These are phyloP conservation scores for Trachymyrmex septentrionalis DNA, from an alignment of 1,140 invertebrate species.

Conservation along the genomic window DNA sequence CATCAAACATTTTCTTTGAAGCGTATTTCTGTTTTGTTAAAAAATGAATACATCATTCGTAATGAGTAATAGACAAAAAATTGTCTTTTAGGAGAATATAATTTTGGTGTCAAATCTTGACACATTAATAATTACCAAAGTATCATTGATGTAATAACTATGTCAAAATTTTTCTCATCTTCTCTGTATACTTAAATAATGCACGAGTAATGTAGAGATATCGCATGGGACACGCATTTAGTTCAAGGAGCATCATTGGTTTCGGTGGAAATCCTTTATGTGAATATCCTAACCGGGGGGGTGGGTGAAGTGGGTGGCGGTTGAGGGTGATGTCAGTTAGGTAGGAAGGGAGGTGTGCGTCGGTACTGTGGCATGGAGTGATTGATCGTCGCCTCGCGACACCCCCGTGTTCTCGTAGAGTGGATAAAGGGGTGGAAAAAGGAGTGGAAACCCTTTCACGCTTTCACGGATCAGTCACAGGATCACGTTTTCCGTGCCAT, in stretches of 20 bases:
- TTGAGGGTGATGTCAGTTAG: slow-evolving; percentile 48
- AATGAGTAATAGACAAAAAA: neutral
- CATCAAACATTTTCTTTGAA: neutral
- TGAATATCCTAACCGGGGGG: slow-evolving; percentile 59
- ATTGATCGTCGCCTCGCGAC: slow-evolving; percentile 84
- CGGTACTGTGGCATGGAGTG: slow-evolving; percentile 76
- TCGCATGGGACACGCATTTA: slow-evolving; percentile 43
- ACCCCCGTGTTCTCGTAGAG: slow-evolving; percentile 80
- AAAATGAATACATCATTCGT: slow-evolving; percentile 23
- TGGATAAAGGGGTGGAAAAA: slow-evolving; percentile 82
- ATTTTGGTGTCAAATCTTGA: neutral
- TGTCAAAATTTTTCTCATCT: neutral
- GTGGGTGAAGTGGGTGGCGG: neutral
- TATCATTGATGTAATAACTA: neutral
- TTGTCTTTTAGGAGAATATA: neutral
- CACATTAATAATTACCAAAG: neutral
- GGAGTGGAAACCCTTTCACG: slow-evolving; percentile 82
- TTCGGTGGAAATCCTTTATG: slow-evolving; percentile 68
- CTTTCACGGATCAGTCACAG: slow-evolving; percentile 82
- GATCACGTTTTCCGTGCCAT: slow-evolving; percentile 78
- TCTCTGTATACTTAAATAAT: neutral
- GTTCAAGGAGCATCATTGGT: slow-evolving; percentile 34
- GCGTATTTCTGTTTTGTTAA: neutral
- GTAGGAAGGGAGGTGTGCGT: slow-evolving; percentile 68
- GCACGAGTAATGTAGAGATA: slow-evolving; percentile 59